phyloP scores from a whole-genome alignment of 1,140 invertebrate genomes.

The Macrocentrus cingulum region DNA sequence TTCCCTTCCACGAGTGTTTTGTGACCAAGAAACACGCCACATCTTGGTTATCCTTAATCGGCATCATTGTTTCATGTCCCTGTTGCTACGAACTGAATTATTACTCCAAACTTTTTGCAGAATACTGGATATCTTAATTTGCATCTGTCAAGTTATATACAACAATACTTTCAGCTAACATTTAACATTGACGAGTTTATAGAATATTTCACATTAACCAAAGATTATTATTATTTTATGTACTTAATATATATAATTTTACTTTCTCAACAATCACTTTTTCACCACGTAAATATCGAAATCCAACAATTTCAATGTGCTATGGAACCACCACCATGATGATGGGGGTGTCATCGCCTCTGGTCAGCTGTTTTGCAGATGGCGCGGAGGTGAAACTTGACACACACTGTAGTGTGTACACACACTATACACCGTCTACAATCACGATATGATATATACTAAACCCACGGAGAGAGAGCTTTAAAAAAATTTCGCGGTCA shows the following conservation, averaged over 20 bases:
- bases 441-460: no score
- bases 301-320: conserved; percentile 32
- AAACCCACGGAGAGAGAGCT: no score
- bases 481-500: no score
- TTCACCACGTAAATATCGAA: conserved; percentile 39
- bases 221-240: conserved; percentile 6
- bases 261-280: conserved; percentile 24
- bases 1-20: conserved; percentile 97
- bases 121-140: conserved; percentile 24
- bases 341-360: conserved; percentile 40
- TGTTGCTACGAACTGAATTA: conserved; percentile 28
- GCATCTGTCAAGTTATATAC: conserved; percentile 26
- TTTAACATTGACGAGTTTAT: neutral
- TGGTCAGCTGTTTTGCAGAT: conserved; percentile 27
- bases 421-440: no score
- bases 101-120: conserved; percentile 29
- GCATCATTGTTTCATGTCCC: conserved; percentile 72
- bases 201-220: neutral
- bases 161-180: conserved; percentile 1
- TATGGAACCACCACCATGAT: conserved; percentile 47
- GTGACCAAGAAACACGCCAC: conserved; percentile 92
- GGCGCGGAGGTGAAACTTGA: conserved; percentile 10
- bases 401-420: no score
- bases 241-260: conserved; percentile 7
- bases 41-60: conserved; percentile 86